Percentiles rank a stretch among this genome's conserved stretches.
phyloP scores from a whole-genome alignment of 2,888 invertebrate genomes.

The Drosophila subquinaria region DNA sequence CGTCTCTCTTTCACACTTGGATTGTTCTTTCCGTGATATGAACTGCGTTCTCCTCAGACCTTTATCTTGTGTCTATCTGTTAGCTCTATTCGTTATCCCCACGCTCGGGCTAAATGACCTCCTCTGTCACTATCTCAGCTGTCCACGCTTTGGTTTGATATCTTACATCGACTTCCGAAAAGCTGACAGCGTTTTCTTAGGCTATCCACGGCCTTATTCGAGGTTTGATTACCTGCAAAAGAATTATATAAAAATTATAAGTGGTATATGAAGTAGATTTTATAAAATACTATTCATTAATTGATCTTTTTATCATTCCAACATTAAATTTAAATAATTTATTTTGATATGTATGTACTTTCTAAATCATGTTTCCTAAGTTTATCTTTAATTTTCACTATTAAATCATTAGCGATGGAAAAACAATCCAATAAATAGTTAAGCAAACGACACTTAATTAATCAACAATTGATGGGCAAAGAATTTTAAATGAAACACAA shows the following conservation, averaged over 20 bases:
- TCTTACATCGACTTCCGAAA: constrained; percentile 49
- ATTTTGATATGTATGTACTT: neutral
- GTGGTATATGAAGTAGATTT: neutral
- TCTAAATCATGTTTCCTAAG: neutral
- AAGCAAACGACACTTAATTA: neutral
- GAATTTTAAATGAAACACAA: constrained; percentile 36
- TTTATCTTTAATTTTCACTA: neutral
- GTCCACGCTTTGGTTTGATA: constrained; percentile 44
- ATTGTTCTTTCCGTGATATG: constrained; percentile 64
- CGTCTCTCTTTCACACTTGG: constrained; percentile 3
- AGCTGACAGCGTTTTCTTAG: constrained; percentile 56
- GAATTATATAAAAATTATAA: neutral
- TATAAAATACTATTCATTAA: neutral
- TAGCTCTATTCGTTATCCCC: constrained; percentile 15
- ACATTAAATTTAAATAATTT: no score
- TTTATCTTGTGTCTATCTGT: neutral
- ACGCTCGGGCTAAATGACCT: constrained; percentile 1
- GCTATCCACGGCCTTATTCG: constrained; percentile 65
- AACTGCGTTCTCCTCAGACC: constrained; percentile 53
- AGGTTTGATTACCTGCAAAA: constrained; percentile 61
- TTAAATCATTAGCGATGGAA: neutral
- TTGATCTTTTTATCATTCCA: neutral
- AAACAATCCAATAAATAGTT: neutral
- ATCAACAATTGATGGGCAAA: neutral
- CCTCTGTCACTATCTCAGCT: constrained; percentile 14